Conservation (phyloP, 2,888 invertebrate species). For the Xanthia icteritia region DNA sequence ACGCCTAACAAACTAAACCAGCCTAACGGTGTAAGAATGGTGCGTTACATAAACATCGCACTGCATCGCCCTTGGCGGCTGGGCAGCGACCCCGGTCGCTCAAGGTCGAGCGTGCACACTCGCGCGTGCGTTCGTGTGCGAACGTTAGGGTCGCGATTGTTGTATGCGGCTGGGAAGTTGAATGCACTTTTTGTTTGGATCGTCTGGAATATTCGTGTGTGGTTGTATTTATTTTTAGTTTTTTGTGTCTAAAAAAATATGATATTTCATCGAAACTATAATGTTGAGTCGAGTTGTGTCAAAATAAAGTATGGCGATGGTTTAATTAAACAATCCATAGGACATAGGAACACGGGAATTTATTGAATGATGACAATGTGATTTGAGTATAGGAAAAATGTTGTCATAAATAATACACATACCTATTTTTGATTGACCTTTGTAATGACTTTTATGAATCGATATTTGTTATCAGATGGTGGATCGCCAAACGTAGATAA, state of each 20-base stretch:
- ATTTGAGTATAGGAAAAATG: constrained; percentile 6
- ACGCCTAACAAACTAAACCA: constrained; percentile 33
- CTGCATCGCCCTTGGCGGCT: constrained; percentile 78
- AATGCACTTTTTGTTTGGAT: constrained; percentile 50
- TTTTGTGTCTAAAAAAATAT: background rate
- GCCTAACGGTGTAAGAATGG: constrained; percentile 64
- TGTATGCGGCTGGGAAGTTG: constrained; percentile 43
- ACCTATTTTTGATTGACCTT: background rate
- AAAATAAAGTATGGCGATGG: background rate
- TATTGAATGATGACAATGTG: background rate
- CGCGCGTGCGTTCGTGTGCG: constrained; percentile 43
- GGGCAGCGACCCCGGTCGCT: constrained; percentile 77
- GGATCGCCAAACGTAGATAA: background rate
- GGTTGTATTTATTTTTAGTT: background rate
- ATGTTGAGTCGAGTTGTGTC: background rate
- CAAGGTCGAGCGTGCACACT: constrained; percentile 76
- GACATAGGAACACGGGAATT: background rate
- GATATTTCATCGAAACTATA: background rate
- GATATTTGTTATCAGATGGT: background rate
- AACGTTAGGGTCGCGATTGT: constrained; percentile 46
- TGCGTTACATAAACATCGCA: constrained; percentile 71
- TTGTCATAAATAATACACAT: background rate
- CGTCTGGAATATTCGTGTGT: background rate
- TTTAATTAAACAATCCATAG: background rate
- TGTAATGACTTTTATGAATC: background rate